Evolutionary conservation across 1,140 invertebrate genomes (phyloP).

Genomic region (Sitophilus oryzae): DNA sequence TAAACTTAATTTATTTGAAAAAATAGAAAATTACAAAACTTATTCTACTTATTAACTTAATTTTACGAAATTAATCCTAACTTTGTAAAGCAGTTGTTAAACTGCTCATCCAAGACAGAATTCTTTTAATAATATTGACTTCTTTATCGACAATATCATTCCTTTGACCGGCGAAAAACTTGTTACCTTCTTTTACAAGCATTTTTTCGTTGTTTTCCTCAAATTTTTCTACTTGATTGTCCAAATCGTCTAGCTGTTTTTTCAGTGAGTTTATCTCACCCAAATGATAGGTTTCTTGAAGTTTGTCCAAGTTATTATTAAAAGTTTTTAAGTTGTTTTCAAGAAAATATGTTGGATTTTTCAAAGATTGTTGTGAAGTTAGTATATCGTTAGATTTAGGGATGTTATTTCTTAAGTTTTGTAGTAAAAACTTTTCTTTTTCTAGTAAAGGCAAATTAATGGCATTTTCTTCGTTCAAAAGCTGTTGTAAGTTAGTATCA

Average conservation of each 20-base stretch:
- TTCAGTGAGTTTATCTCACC: constrained; percentile 16
- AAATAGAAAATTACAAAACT: no score
- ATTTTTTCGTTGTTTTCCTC: constrained; percentile 21
- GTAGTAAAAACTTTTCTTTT: no score
- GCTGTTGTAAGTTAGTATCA: not conserved
- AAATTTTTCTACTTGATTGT: constrained; percentile 25
- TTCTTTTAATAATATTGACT: constrained; percentile 17
- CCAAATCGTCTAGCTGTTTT: constrained; percentile 22
- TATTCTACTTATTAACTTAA: no score
- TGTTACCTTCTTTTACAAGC: constrained; percentile 21
- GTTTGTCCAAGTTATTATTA: constrained; percentile 5
- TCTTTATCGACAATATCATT: constrained; percentile 21
- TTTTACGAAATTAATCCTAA: no score
- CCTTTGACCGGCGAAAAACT: constrained; percentile 21
- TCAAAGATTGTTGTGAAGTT: no score
- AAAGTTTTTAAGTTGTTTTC: no score
- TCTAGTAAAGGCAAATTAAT: no score
- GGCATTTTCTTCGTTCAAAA: not conserved
- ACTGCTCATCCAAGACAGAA: constrained; percentile 16
- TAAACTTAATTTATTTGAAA: no score
- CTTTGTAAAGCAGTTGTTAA: constrained; percentile 1
- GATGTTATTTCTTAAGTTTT: no score
- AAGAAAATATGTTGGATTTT: no score
- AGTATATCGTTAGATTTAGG: no score
- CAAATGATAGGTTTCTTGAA: constrained; percentile 4